These are phyloP conservation scores for Erpornis zantholeuca DNA, from an alignment of 2,113 vertebrate genomes.

Conservation along the genomic window DNA sequence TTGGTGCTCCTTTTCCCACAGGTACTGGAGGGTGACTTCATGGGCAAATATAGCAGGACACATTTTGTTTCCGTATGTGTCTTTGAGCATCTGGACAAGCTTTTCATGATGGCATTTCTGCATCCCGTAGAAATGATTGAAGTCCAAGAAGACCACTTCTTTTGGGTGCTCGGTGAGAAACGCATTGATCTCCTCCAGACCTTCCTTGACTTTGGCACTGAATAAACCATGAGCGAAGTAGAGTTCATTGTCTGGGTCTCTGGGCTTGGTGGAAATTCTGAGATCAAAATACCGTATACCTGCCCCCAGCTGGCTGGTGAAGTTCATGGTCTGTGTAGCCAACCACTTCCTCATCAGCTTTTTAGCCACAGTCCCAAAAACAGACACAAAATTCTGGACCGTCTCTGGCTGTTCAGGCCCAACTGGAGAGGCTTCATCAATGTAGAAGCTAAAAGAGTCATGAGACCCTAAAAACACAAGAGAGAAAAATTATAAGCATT, in stretches of 20 bases:
- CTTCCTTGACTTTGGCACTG: conserved; percentile 96
- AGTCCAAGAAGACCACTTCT: conserved; percentile 95
- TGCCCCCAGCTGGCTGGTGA: conserved; percentile 89
- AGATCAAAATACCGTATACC: conserved; percentile 96
- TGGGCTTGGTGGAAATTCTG: conserved; percentile 96
- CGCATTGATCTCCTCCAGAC: conserved; percentile 91
- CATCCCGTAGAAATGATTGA: conserved; percentile 98
- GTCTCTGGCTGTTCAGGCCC: conserved; percentile 96
- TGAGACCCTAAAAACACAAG: conserved; percentile 86
- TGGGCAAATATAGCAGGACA: conserved; percentile 95
- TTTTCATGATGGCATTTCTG: conserved; percentile 98
- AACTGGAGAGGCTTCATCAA: conserved; percentile 95
- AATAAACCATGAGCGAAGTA: conserved; percentile 97
- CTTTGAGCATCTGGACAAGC: conserved; percentile 93
- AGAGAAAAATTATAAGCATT: not conserved
- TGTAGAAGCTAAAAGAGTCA: conserved; percentile 98
- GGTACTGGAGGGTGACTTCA: conserved; percentile 92
- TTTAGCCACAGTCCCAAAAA: conserved; percentile 96
- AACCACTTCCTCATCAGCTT: conserved; percentile 98
- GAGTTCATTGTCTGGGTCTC: conserved; percentile 95
- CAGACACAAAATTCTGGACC: conserved; percentile 97
- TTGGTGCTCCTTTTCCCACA: conserved; percentile 97
- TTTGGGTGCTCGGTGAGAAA: conserved; percentile 88
- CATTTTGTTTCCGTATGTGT: conserved; percentile 93
- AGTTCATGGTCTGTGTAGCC: conserved; percentile 98